Conservation (phyloP, 1,140 invertebrate species). For the Battus philenor region DNA sequence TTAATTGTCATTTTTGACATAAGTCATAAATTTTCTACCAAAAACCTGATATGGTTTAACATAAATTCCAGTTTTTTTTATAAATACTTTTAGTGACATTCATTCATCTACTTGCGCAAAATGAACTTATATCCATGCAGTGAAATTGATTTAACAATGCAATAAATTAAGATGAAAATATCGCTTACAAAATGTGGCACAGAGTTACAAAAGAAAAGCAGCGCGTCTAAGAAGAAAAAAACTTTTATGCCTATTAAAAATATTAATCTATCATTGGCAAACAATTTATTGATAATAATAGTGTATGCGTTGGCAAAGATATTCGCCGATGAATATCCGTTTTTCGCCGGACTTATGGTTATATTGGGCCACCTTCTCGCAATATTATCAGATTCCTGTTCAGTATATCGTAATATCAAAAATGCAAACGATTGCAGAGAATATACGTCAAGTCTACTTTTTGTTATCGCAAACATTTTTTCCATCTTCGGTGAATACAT, state of each 20-base stretch:
- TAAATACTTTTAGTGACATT: too few relatives aligned
- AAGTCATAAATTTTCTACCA: too few relatives aligned
- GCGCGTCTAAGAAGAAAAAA: conserved; percentile 4
- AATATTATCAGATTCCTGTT: conserved; percentile 26
- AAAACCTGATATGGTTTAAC: too few relatives aligned
- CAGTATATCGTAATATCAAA: conserved; percentile 21
- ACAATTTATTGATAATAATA: conserved; percentile 8
- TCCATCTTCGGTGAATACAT: conserved; percentile 37
- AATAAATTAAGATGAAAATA: conserved; percentile 12
- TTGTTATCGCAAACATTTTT: conserved; percentile 34
- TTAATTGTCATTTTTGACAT: too few relatives aligned
- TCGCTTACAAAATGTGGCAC: not conserved
- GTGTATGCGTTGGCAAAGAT: conserved; percentile 24
- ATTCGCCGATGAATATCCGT: conserved; percentile 12
- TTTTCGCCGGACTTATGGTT: conserved; percentile 23
- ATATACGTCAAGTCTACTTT: conserved; percentile 28
- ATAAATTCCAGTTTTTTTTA: too few relatives aligned
- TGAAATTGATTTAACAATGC: too few relatives aligned
- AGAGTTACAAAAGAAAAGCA: not conserved
- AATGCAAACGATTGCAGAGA: conserved; percentile 20
- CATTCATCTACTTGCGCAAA: too few relatives aligned
- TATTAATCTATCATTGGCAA: conserved; percentile 8
- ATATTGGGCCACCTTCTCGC: conserved; percentile 30
- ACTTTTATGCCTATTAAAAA: conserved; percentile 8
- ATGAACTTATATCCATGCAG: too few relatives aligned